phyloP scores from a whole-genome alignment of 2,797 vertebrate genomes.

The Ceryle rudis region DNA sequence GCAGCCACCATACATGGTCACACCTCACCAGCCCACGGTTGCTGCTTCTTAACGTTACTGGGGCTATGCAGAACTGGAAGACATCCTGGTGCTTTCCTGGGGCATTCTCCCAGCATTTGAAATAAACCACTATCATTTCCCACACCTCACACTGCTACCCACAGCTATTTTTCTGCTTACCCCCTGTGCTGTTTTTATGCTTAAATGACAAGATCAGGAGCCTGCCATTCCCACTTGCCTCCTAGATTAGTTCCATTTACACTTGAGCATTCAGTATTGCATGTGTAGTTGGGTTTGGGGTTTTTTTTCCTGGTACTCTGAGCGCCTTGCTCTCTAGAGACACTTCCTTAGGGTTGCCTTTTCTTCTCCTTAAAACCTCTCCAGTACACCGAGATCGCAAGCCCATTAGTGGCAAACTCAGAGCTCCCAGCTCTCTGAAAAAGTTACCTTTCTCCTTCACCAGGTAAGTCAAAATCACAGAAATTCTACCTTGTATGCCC shows the following conservation, averaged over 20 bases:
- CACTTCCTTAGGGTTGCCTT: neutral
- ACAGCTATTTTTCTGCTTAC: neutral
- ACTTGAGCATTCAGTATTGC: neutral
- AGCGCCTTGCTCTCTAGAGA: neutral
- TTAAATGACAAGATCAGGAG: neutral
- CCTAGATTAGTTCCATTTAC: neutral
- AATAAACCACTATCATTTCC: neutral
- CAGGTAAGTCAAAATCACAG: neutral
- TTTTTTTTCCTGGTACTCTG: neutral
- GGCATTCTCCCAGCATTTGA: neutral
- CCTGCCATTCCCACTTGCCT: neutral
- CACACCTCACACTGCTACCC: neutral
- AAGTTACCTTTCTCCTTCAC: neutral
- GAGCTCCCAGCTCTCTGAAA: neutral
- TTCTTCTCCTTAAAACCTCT: neutral
- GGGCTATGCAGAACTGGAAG: neutral
- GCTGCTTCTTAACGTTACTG: neutral
- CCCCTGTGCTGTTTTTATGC: neutral
- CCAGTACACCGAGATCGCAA: neutral
- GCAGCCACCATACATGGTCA: neutral
- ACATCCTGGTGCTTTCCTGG: neutral
- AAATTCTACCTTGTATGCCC: neutral
- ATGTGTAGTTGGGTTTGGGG: neutral
- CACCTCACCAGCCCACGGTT: neutral
- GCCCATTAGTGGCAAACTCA: neutral